Base-by-base conservation (phyloP, 1,140 invertebrate genomes). In the Pachyrhynchus sulphureomaculatus region DNA sequence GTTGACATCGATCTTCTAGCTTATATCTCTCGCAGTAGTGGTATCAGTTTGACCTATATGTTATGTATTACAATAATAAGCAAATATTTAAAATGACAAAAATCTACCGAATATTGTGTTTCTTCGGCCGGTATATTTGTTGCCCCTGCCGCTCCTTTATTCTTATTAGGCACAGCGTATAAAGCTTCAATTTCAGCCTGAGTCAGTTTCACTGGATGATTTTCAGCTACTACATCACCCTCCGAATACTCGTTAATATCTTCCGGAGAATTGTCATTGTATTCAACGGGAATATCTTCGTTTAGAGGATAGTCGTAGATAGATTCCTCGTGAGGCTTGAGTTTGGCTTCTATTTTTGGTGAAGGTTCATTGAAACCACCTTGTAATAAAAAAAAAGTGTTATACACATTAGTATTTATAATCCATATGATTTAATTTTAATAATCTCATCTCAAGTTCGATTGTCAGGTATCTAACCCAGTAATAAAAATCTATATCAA, bases 321-420 rank as follows among this genome's bases (percentile, higher is more conserved):
- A 1, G 71, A 69, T 37, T 71, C 66, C 64, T 73, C 72, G 68
- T 69, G 77, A 21, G 75, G 82, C 67, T 82, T 78, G 24, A 85
- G 72, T 49, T 82, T 80, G 49, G 84, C 84, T 73, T 84, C 84
- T 55, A 85, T 79, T 71, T 86, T 84, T 0, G 84, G 83, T 49
- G 79, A 82, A 9, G 83, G 82, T 72, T 86, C 85, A 71, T 84
- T 85, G 74, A 85, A 84, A 5, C 83, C 83, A 15, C 84, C 60
- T n/a, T 62, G 21, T 29, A 62, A 48, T 13, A 12, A 17, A 12
- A 12, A 1, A 29, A 2, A 52, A 52, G 6, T 32, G 15, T 1
- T 9, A 49, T 2, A 10, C 12, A 29, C 15, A 21, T 45, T 49
- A 2, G 4, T 23, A n/a, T n/a, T n/a, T n/a, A n/a, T n/a, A n/a